phyloP scores from a whole-genome alignment of 2,888 invertebrate species.

The Uropetala carovei region DNA sequence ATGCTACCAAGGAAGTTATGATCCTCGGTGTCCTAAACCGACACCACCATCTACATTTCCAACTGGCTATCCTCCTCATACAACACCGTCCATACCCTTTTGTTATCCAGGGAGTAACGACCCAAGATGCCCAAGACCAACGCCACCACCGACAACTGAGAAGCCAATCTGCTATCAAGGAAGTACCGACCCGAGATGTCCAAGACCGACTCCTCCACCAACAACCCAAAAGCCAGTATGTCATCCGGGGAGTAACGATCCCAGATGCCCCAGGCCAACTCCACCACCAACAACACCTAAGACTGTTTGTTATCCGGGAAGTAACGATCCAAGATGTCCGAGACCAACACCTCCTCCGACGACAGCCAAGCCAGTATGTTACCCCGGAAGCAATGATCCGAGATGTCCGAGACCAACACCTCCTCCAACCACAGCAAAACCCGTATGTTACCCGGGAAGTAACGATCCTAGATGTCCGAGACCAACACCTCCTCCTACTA shows the following conservation, averaged over 20 bases:
- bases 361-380: slow-evolving; percentile 66
- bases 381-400: slow-evolving; percentile 70
- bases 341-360: slow-evolving; percentile 65
- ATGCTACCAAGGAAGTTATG: slow-evolving; percentile 73
- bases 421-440: slow-evolving; percentile 68
- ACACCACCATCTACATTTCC: too few species aligned
- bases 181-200: slow-evolving; percentile 69
- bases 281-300: slow-evolving; percentile 66
- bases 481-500: slow-evolving; percentile 59
- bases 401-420: slow-evolving; percentile 70
- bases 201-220: slow-evolving; percentile 67
- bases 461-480: slow-evolving; percentile 71
- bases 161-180: slow-evolving; percentile 67
- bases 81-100: slow-evolving; percentile 65
- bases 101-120: slow-evolving; percentile 71
- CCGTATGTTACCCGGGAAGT: slow-evolving; percentile 71
- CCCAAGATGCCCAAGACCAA: slow-evolving; percentile 69
- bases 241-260: slow-evolving; percentile 68
- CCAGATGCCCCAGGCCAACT: slow-evolving; percentile 69
- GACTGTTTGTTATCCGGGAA: slow-evolving; percentile 68
- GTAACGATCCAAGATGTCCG: slow-evolving; percentile 68
- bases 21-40: slow-evolving; percentile 69
- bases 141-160: slow-evolving; percentile 59
- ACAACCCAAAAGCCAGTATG: slow-evolving; percentile 55
- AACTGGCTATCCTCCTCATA: too few species aligned